Evolutionary conservation across 2,797 vertebrate species (phyloP).

Genomic region (Gouania willdenowi): DNA sequence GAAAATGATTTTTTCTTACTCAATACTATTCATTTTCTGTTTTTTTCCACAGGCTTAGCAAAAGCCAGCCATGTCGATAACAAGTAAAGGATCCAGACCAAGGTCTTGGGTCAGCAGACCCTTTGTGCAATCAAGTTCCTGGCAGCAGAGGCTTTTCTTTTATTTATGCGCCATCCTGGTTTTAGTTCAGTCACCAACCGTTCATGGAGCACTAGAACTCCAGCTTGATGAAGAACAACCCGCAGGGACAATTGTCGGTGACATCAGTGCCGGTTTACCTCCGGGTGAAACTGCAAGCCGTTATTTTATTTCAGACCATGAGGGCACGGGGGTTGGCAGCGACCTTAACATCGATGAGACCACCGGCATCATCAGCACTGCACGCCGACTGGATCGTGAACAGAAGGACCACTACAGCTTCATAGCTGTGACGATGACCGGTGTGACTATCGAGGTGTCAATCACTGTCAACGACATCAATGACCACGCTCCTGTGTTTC

Average conservation of each 20-base stretch:
- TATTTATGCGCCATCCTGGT: slow-evolving; percentile 53
- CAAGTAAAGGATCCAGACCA: slow-evolving; percentile 61
- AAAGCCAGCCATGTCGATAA: slow-evolving; percentile 67
- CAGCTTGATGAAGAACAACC: slow-evolving; percentile 96
- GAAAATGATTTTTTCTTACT: slow-evolving; percentile 15
- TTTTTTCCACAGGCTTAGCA: slow-evolving; percentile 65
- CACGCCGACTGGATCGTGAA: slow-evolving; percentile 87
- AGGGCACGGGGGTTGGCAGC: slow-evolving; percentile 84
- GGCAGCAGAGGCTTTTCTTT: slow-evolving; percentile 44
- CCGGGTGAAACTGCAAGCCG: slow-evolving; percentile 81
- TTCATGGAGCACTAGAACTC: slow-evolving; percentile 81
- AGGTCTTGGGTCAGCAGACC: slow-evolving; percentile 43
- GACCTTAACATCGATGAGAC: slow-evolving; percentile 91
- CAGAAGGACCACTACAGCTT: slow-evolving; percentile 89
- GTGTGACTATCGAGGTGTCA: slow-evolving; percentile 87
- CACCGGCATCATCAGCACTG: slow-evolving; percentile 91
- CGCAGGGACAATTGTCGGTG: slow-evolving; percentile 89
- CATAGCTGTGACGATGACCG: slow-evolving; percentile 92
- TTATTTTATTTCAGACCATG: slow-evolving; percentile 96
- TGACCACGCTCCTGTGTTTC: slow-evolving; percentile 88
- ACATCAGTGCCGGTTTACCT: slow-evolving; percentile 90
- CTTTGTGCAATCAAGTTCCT: slow-evolving; percentile 23
- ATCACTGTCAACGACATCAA: slow-evolving; percentile 93
- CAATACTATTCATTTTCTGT: slow-evolving; percentile 13
- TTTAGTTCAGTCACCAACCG: slow-evolving; percentile 56